Evolutionary conservation across 2,113 vertebrate species (phyloP).

Genomic region (Oreotragus oreotragus): DNA sequence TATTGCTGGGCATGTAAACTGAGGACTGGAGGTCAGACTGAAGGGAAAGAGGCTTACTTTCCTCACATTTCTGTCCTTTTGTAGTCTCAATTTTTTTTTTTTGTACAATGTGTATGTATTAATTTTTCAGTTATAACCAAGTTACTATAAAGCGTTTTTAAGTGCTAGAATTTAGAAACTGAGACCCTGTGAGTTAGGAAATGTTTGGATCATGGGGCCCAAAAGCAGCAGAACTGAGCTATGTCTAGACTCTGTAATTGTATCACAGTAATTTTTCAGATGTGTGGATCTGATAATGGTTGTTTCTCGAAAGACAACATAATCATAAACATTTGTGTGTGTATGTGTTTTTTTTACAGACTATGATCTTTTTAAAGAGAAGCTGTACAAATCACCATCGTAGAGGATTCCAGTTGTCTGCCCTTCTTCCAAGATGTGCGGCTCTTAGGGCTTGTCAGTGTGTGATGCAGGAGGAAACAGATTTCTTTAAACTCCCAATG

Average conservation of each 20-base stretch:
- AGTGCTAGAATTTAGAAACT: neutral
- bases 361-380: neutral
- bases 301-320: conserved; percentile 11
- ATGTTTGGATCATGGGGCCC: neutral
- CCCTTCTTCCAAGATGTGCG: neutral
- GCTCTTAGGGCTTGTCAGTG: neutral
- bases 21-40: neutral
- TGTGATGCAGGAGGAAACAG: neutral
- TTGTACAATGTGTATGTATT: neutral
- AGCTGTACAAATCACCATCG: neutral
- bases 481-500: conserved; percentile 5
- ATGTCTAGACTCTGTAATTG: neutral
- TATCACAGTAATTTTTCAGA: neutral
- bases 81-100: neutral
- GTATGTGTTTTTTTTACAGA: conserved; percentile 19
- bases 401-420: neutral
- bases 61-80: neutral
- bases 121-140: neutral
- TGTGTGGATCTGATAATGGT: neutral
- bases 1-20: neutral
- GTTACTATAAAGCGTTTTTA: neutral
- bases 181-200: neutral
- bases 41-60: neutral
- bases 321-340: neutral
- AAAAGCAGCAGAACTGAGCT: neutral